Conservation (phyloP, 2,797 vertebrate species). For the Sorex maritimensis region DNA sequence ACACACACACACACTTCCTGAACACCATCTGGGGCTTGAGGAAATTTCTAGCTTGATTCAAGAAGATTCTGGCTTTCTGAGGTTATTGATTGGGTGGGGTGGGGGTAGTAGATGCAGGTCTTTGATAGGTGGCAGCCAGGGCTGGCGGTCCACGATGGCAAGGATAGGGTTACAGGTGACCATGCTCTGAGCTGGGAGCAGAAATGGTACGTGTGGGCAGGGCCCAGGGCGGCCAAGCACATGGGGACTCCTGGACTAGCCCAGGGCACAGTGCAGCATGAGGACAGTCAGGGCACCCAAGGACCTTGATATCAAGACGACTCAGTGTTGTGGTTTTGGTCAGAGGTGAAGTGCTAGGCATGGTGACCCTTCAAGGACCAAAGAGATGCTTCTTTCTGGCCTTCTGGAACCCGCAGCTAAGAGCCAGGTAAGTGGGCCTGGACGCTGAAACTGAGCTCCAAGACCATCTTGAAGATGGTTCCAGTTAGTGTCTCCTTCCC, state of each 20-base stretch:
- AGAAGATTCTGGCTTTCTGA: conserved; percentile 28
- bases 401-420: background rate
- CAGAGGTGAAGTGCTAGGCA: conserved; percentile 24
- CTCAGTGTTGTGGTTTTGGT: conserved; percentile 40
- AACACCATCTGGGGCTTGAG: background rate
- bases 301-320: background rate
- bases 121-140: conserved; percentile 4
- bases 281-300: background rate
- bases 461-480: background rate
- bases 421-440: conserved; percentile 13
- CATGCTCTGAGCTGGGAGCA: conserved; percentile 7
- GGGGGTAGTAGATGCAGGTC: background rate
- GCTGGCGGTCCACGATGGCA: background rate
- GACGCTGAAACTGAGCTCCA: background rate
- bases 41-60: conserved; percentile 21
- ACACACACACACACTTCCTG: no score
- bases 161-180: background rate
- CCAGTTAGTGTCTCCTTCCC: background rate
- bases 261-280: background rate
- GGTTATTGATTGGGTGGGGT: background rate
- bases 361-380: conserved; percentile 31
- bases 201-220: background rate
- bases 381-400: conserved; percentile 11
- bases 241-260: conserved; percentile 28
- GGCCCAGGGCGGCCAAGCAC: background rate